Percentiles rank a stretch among this genome's conserved stretches.
phyloP scores from a whole-genome alignment of 2,113 vertebrate species.

The Clupea harengus region DNA sequence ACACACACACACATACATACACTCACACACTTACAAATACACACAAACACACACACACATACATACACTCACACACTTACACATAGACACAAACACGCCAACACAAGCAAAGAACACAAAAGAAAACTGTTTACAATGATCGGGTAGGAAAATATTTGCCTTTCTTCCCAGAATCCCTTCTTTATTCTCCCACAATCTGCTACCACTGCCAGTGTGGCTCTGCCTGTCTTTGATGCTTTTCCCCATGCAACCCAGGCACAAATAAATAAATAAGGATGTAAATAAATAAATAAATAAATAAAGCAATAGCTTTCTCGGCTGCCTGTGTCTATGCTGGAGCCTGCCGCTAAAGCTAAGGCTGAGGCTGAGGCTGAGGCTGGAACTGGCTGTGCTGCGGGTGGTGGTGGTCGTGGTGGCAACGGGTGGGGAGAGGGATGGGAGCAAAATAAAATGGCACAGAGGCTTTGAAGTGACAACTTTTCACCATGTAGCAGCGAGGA shows the following conservation, averaged over 20 bases:
- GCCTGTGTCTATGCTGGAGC: background rate
- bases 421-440: slow-evolving; percentile 37
- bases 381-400: slow-evolving; percentile 17
- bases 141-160: slow-evolving; percentile 24
- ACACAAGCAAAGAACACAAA: slow-evolving; percentile 15
- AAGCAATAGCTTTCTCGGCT: slow-evolving; percentile 3
- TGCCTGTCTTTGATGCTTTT: slow-evolving; percentile 38
- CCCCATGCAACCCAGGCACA: slow-evolving; percentile 22
- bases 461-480: slow-evolving; percentile 69
- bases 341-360: background rate
- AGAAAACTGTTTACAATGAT: slow-evolving; percentile 26
- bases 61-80: background rate
- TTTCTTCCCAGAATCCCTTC: slow-evolving; percentile 27
- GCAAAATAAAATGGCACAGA: slow-evolving; percentile 58
- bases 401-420: background rate
- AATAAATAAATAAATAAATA: slow-evolving; percentile 56
- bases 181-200: slow-evolving; percentile 30
- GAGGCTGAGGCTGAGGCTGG: slow-evolving; percentile 39
- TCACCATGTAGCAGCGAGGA: slow-evolving; percentile 46
- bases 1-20: background rate
- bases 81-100: background rate
- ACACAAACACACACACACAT: background rate
- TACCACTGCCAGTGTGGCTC: slow-evolving; percentile 27
- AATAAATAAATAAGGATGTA: slow-evolving; percentile 45
- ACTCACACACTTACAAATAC: background rate